phyloP scores from a whole-genome alignment of 2,888 invertebrate species.

The Tetheella fluctuosa region DNA sequence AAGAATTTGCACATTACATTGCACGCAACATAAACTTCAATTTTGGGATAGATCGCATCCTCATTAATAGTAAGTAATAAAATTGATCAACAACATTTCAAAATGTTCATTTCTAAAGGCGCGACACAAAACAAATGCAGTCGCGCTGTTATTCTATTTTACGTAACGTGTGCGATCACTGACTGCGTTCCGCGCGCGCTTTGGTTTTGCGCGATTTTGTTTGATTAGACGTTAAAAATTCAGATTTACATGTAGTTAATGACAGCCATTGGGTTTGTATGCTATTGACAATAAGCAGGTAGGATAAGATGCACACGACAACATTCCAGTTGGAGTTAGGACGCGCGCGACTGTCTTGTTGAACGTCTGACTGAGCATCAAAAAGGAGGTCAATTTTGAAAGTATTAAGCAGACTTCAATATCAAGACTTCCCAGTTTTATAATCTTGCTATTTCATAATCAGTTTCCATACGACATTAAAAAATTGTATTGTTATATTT shows the following conservation, averaged over 20 bases:
- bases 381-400: slow-evolving; percentile 72
- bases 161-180: neutral
- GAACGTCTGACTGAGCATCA: slow-evolving; percentile 17
- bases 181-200: neutral
- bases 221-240: neutral
- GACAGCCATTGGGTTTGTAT: neutral
- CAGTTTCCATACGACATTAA: neutral
- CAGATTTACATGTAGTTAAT: neutral
- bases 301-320: slow-evolving; percentile 16
- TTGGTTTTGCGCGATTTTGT: neutral
- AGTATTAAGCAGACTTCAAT: slow-evolving; percentile 43
- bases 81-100: too few species aligned
- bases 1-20: too few species aligned
- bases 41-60: too few species aligned
- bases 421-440: slow-evolving; percentile 28
- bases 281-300: neutral
- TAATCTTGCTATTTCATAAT: slow-evolving; percentile 11
- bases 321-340: slow-evolving; percentile 16
- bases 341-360: slow-evolving; percentile 14
- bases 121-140: neutral
- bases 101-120: neutral
- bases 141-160: neutral
- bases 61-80: too few species aligned
- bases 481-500: neutral
- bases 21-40: too few species aligned